Evolutionary conservation across 2,113 vertebrate genomes (phyloP), one percentile per base, ranked within the genome.

Genomic region (Hippocampus abdominalis): DNA sequence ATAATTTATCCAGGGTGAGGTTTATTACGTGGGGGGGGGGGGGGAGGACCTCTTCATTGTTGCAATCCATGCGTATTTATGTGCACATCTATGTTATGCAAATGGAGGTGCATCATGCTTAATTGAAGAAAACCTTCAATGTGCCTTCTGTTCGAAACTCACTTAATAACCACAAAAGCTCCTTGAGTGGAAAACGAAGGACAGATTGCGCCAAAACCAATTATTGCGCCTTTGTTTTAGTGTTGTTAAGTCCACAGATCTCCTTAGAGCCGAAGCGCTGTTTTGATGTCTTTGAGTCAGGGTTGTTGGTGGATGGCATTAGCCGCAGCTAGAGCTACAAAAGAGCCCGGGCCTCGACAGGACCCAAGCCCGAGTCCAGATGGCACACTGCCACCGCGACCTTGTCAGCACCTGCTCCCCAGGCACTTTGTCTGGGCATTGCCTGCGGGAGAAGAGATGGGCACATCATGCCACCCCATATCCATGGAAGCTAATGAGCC

Each of bases 341-440:
- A 36, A 91, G 86, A 85, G 76, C 83, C 81, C 27, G 79, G 82
- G 85, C 84, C 66, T 76, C 70, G 54, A 75, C 23, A 75, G 86
- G 86, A 85, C 81, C 68, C 79, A 12, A 83, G 84, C 80, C 81
- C 70, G 40, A 66, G 85, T 89, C 90, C 92, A 93, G 90, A 91
- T 93, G 92, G 92, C 90, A 91, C 80, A 25, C 77, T 86, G 90
- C 91, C 92, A 90, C 82, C 54, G 64, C 73, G 90, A 92, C 91
- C 92, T 92, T 91, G 91, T 91, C 90, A 92, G 89, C 90, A 92
- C 90, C 90, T 92, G 91, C 91, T 92, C 91, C 84, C 88, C 77
- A 83, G 90, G 90, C 90, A 84, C 85, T 91, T 90, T 91, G 91
- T 91, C 90, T 87, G 89, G 91, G 91, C 91, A 90, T 76, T 70